These are phyloP conservation scores for Phocoena sinus DNA, from an alignment of 2,113 vertebrate genomes.

Conservation along the genomic window DNA sequence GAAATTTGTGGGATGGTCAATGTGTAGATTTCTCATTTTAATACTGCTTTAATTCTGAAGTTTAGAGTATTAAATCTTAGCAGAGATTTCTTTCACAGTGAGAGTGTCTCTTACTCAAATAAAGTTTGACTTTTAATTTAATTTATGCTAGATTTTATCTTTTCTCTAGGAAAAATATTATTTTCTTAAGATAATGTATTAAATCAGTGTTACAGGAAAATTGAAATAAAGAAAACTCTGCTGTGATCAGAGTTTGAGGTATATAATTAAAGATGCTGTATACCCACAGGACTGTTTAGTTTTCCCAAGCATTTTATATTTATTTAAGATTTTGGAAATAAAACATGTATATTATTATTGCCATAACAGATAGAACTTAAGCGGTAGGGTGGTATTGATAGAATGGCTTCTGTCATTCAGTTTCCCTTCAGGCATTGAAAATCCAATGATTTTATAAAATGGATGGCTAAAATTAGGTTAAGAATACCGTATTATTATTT, in stretches of 20 bases:
- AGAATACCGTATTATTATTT: neutral
- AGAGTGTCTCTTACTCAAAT: neutral
- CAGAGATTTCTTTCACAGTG: neutral
- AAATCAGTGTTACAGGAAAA: neutral
- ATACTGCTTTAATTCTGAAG: neutral
- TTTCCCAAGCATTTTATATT: neutral
- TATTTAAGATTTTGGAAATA: slow-evolving; percentile 1
- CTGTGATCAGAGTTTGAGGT: neutral
- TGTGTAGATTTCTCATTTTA: neutral
- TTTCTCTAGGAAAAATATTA: neutral
- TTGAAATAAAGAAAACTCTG: neutral
- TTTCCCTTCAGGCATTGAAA: neutral
- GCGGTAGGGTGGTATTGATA: neutral
- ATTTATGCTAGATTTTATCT: neutral
- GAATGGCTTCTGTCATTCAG: neutral
- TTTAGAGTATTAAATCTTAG: neutral
- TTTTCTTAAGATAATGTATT: neutral
- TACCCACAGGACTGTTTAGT: neutral
- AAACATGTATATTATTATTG: neutral
- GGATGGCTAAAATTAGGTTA: neutral
- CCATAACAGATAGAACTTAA: neutral
- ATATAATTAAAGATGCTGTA: neutral
- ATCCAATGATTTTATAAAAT: neutral
- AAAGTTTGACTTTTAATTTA: neutral
- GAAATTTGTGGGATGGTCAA: neutral